A percentile compares a stretch with the other conserved stretches of the same genome.
These are phyloP conservation scores for Mystacides longicornis DNA, from an alignment of 2,888 invertebrate species.

Conservation along the genomic window DNA sequence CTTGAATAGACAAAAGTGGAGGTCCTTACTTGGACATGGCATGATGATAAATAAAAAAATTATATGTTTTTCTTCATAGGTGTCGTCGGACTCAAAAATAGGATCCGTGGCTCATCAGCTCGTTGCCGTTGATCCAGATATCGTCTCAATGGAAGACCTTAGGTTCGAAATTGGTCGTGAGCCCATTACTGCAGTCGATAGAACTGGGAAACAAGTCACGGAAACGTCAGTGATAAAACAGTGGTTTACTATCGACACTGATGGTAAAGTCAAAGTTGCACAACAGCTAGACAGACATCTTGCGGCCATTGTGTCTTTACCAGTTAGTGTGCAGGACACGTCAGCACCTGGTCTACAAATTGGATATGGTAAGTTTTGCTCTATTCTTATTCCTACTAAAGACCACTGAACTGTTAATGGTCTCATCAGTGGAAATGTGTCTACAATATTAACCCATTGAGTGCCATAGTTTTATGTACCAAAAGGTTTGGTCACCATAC, in stretches of 20 bases:
- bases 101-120: constrained; percentile 66
- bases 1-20: too few relatives aligned
- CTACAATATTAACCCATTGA: too few relatives aligned
- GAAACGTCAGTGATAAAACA: constrained; percentile 39
- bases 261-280: constrained; percentile 54
- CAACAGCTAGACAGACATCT: constrained; percentile 56
- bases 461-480: too few relatives aligned
- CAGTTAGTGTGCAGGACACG: constrained; percentile 73
- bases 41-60: too few relatives aligned
- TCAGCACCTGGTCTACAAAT: constrained; percentile 71
- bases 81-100: constrained; percentile 69
- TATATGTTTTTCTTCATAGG: constrained; percentile 34
- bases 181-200: constrained; percentile 71
- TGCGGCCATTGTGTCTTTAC: constrained; percentile 69
- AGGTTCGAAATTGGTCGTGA: constrained; percentile 56
- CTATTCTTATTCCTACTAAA: too few relatives aligned
- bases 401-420: too few relatives aligned
- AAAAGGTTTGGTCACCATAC: too few relatives aligned
- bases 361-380: constrained; percentile 55
- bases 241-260: constrained; percentile 40
- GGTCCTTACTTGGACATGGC: too few relatives aligned
- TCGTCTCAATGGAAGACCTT: constrained; percentile 59
- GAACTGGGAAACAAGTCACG: constrained; percentile 65
- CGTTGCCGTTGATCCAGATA: constrained; percentile 73
- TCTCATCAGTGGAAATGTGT: too few relatives aligned